Conservation (phyloP, 2,113 vertebrate species). For the Tachycineta bicolor region DNA sequence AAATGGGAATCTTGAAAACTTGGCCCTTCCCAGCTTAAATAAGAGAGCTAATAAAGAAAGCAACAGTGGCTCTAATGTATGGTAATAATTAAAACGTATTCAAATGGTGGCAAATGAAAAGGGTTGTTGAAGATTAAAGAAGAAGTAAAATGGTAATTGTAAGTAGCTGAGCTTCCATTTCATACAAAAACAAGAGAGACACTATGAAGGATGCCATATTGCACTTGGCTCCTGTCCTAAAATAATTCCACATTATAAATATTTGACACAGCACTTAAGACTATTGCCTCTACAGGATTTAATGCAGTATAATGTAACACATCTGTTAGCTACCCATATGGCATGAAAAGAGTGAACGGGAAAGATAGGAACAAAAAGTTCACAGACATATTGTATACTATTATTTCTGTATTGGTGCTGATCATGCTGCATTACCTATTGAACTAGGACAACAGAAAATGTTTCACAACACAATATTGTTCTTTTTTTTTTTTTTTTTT, state of each 20-base stretch:
- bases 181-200: conserved; percentile 30
- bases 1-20: not conserved
- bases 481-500: not conserved
- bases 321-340: conserved; percentile 58
- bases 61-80: not conserved
- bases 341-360: not conserved
- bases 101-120: not conserved
- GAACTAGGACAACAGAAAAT: not conserved
- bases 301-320: conserved; percentile 54
- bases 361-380: not conserved
- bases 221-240: conserved; percentile 50
- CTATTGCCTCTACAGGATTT: conserved; percentile 61
- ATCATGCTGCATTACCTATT: not conserved
- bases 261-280: conserved; percentile 59
- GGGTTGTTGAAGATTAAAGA: not conserved
- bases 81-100: not conserved
- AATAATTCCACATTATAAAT: conserved; percentile 66
- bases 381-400: not conserved
- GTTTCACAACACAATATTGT: not conserved
- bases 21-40: not conserved
- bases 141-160: not conserved
- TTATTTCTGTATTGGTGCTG: not conserved
- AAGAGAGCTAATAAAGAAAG: not conserved
- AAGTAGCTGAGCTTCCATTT: conserved; percentile 40
- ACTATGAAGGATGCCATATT: conserved; percentile 53